Evolutionary conservation across 2,113 vertebrate genomes (phyloP).

Genomic region (Megaceryle torquata): DNA sequence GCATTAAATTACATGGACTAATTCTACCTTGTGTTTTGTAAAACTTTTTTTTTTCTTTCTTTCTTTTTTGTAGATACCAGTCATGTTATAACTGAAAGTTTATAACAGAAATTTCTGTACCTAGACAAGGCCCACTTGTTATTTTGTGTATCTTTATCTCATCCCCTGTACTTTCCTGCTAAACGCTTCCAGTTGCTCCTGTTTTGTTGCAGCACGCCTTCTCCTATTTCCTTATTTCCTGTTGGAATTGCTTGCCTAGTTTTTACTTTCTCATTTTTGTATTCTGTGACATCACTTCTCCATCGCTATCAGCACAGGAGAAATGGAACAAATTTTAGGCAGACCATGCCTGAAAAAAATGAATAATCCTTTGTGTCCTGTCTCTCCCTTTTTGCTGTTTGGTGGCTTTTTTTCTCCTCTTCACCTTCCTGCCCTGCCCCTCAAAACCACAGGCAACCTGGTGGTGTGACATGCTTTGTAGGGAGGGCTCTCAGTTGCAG

Average conservation of each 20-base stretch:
- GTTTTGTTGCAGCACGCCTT: not conserved
- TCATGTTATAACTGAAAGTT: not conserved
- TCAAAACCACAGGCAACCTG: not conserved
- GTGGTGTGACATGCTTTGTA: not conserved
- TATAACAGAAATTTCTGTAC: not conserved
- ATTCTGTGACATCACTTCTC: not conserved
- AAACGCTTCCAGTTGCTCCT: not conserved
- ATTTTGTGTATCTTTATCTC: slow-evolving; percentile 11
- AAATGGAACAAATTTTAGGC: not conserved
- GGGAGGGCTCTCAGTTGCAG: not conserved
- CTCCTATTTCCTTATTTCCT: not conserved
- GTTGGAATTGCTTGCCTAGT: not conserved
- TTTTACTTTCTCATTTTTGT: not conserved
- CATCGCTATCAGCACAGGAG: not conserved
- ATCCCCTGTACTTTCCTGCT: not conserved
- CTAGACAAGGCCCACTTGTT: not conserved
- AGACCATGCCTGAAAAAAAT: not conserved
- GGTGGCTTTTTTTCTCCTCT: not conserved
- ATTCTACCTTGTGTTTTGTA: not conserved
- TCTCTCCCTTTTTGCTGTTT: not conserved
- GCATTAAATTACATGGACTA: not conserved
- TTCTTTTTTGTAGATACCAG: not conserved
- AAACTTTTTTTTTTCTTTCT: not conserved
- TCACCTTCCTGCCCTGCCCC: not conserved
- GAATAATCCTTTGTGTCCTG: not conserved